Base-by-base conservation (phyloP, 2,888 invertebrate species). In the Leptopilina drosophilae region DNA sequence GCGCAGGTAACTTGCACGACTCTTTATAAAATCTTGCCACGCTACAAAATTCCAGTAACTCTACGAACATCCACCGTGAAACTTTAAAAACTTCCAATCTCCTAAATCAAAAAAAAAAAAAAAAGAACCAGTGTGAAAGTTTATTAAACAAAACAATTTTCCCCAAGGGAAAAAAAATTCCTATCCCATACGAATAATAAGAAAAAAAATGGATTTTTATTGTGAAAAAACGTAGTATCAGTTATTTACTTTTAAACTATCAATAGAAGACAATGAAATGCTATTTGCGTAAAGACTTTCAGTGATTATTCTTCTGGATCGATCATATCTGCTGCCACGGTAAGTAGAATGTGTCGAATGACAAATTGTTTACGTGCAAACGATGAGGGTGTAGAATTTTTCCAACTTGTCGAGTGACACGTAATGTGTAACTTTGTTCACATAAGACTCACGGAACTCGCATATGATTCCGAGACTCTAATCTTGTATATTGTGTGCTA, bases 11-110 rank as follows among this genome's bases (percentile, higher is more conserved):
- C 56, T n/a, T 73, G 73, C 67, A 69, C 46, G 20, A 69, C 80
- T 77, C 79, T 79, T 82, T 83, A 85, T 85, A 85, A 33, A 86
- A 84, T 84, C 83, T 84, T 78, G 79, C 75, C 82, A 81, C 79
- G 81, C 83, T 69, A 33, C 78, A 79, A 79, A 75, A 81, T 64
- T 65, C 78, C 79, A 86, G 86, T 85, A 81, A 81, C 82, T 82
- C 81, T 77, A 64, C 64, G 78, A 81, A 77, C 77, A 67, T 78
- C 56, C 56, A 53, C 73, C n/a, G 33, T 33, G 56, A 15, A 56
- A 33, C 56, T 73, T 56, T 56, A 15, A 56, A 73, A 73, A 53
- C 62, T 20, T 15, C 62, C n/a, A 9, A 20, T 62, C 6, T 59
- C n/a, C n/a, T 8, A 12, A 59, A 42, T 42, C 42, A 15, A 15